A percentile compares a stretch with the other conserved stretches of the same genome.
These are phyloP conservation scores for Dolichoris vasculosae DNA, from an alignment of 1,140 invertebrate genomes.

Conservation along the genomic window DNA sequence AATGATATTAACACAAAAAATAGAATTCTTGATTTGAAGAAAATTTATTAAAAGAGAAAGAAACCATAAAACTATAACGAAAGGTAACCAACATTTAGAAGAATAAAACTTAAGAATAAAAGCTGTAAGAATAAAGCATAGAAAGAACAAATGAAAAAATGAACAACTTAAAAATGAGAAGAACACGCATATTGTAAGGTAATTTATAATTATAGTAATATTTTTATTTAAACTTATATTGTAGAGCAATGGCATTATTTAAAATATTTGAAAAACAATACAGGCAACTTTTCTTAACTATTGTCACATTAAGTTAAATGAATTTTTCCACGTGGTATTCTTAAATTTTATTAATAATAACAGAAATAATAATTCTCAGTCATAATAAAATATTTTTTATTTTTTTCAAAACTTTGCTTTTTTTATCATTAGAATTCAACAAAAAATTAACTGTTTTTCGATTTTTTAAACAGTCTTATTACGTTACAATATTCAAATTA, in stretches of 20 bases:
- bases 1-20: no score
- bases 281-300: background rate
- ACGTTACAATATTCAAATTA: no score
- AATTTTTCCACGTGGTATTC: background rate
- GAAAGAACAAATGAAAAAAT: background rate
- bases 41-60: no score
- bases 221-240: background rate
- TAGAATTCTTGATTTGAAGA: no score
- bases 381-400: background rate
- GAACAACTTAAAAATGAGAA: background rate
- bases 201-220: conserved; percentile 9
- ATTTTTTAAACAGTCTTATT: no score
- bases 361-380: background rate
- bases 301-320: background rate
- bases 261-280: background rate
- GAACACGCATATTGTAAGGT: background rate
- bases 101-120: background rate
- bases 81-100: background rate
- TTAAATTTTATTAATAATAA: conserved; percentile 2
- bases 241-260: background rate
- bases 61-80: no score
- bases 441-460: no score
- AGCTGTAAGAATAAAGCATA: background rate
- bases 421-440: no score
- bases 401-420: no score